Percentiles rank a stretch among this genome's conserved stretches.
Conservation (phyloP, 2,113 vertebrate genomes). For the Vulpes vulpes region DNA sequence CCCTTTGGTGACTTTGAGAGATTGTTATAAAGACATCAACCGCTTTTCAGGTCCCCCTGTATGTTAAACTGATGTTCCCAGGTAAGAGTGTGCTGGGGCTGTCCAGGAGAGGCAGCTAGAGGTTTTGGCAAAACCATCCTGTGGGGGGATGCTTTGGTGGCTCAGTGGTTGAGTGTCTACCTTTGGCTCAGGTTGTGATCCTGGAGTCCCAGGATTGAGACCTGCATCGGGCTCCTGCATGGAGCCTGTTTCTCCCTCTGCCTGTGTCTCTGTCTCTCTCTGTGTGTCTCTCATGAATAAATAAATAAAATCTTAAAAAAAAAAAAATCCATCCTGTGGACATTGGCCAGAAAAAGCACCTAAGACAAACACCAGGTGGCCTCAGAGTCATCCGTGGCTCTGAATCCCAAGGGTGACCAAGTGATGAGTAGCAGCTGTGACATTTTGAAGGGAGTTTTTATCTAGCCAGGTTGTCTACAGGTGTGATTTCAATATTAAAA, state of each 20-base stretch:
- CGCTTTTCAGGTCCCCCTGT: neutral
- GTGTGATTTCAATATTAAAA: neutral
- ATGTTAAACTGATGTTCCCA: neutral
- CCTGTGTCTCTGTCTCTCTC: no score
- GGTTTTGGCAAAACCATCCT: neutral
- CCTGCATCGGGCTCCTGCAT: no score
- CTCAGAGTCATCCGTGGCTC: neutral
- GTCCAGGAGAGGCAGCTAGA: neutral
- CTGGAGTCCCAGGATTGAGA: no score
- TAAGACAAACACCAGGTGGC: neutral
- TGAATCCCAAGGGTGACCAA: neutral
- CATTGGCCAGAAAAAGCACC: neutral
- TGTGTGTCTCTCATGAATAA: no score
- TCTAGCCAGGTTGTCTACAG: neutral
- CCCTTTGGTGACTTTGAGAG: neutral
- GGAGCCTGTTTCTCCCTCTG: no score
- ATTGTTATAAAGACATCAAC: neutral
- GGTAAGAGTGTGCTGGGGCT: neutral
- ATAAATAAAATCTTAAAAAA: no score
- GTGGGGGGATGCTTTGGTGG: no score
- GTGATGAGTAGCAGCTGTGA: accelerated
- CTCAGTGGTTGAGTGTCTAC: no score
- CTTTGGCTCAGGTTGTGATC: no score
- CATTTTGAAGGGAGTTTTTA: neutral
- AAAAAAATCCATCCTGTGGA: neutral